These are phyloP conservation scores for Odobenus rosmarus DNA, from an alignment of 2,113 vertebrate species.

Conservation along the genomic window DNA sequence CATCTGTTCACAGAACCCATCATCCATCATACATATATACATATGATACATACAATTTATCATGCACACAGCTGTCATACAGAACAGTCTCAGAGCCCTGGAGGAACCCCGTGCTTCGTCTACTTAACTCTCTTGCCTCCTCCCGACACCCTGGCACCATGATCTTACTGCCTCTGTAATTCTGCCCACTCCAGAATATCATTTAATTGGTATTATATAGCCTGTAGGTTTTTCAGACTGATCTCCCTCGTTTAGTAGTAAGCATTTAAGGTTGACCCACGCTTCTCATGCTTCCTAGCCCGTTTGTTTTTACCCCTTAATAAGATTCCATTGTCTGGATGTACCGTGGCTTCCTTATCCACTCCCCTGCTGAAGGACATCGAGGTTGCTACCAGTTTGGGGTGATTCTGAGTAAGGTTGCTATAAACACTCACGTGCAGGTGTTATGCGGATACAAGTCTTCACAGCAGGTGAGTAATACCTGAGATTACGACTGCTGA, in stretches of 20 bases:
- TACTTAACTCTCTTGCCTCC: fast-evolving
- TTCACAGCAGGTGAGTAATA: neutral
- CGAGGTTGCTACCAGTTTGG: fast-evolving
- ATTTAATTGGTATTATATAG: fast-evolving
- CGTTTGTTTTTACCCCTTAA: fast-evolving
- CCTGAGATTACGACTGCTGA: fast-evolving
- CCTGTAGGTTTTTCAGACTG: fast-evolving
- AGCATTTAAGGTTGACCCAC: fast-evolving
- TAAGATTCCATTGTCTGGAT: fast-evolving
- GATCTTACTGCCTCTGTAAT: fast-evolving
- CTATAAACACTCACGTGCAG: fast-evolving
- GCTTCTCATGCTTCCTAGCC: fast-evolving
- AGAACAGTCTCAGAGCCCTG: fast-evolving
- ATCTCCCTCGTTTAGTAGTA: no score
- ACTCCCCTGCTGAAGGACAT: fast-evolving
- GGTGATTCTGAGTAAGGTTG: no score
- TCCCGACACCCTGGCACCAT: neutral
- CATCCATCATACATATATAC: fast-evolving
- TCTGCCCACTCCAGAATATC: fast-evolving
- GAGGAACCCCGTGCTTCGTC: fast-evolving
- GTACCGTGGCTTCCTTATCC: fast-evolving
- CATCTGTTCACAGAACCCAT: neutral
- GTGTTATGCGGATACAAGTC: neutral
- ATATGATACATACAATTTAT: fast-evolving
- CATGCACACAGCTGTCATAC: neutral